phyloP scores from a whole-genome alignment of 2,888 invertebrate genomes.

The Zygogramma bicolorata region DNA sequence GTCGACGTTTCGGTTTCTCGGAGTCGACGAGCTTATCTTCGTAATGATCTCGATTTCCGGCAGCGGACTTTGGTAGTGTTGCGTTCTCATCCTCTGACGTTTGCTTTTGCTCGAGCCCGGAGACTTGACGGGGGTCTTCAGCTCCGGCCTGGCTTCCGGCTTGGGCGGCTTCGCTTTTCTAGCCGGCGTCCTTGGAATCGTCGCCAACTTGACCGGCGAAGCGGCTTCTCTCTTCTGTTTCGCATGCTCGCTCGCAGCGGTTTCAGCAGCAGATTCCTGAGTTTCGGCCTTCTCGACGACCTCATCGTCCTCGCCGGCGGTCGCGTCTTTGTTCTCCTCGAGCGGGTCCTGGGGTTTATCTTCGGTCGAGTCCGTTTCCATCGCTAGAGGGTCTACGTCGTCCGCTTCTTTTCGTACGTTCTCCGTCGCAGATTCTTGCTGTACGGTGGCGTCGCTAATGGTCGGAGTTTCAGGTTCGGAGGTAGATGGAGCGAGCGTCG shows the following conservation, averaged over 20 bases:
- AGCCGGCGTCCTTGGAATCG: conserved; percentile 70
- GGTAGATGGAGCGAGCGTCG: conserved; percentile 35
- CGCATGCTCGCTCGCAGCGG: conserved; percentile 21
- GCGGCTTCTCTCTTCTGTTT: conserved; percentile 60
- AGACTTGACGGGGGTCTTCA: conserved; percentile 60
- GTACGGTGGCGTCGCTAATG: background rate
- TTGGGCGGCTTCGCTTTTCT: conserved; percentile 69
- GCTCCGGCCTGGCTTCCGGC: conserved; percentile 57
- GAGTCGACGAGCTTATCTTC: conserved; percentile 75
- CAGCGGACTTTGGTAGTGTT: conserved; percentile 85
- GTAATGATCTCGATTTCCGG: conserved; percentile 83
- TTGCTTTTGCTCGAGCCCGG: conserved; percentile 64
- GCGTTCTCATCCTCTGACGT: conserved; percentile 75
- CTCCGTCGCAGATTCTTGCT: conserved; percentile 1
- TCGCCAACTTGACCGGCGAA: conserved; percentile 70
- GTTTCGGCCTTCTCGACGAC: background rate
- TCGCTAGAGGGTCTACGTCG: conserved; percentile 32
- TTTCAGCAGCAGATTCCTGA: conserved; percentile 1
- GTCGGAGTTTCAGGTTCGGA: background rate
- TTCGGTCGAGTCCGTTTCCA: conserved; percentile 29
- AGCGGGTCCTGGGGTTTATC: conserved; percentile 25
- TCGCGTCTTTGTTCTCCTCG: background rate
- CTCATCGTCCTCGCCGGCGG: conserved; percentile 18
- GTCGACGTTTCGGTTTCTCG: conserved; percentile 73
- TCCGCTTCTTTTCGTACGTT: conserved; percentile 13